These are phyloP conservation scores for Carlito syrichta DNA, from an alignment of 2,113 vertebrate genomes.

Conservation along the genomic window DNA sequence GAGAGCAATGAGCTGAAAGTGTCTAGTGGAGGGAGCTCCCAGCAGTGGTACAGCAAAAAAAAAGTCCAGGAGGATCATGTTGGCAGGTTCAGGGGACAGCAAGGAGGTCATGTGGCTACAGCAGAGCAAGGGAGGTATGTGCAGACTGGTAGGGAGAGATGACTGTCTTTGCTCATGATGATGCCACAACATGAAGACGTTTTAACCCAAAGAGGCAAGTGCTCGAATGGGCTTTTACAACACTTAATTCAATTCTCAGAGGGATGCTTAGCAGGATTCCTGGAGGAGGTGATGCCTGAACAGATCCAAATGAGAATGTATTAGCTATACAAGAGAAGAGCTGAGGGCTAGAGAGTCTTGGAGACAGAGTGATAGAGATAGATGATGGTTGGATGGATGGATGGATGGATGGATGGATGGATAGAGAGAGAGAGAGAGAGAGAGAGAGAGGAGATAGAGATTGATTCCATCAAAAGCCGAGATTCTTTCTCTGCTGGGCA, in stretches of 20 bases:
- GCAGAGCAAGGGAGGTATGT: rapidly evolving
- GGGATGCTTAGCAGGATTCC: neutral
- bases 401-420: too few species aligned
- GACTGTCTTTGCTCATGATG: neutral
- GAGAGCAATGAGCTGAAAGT: neutral
- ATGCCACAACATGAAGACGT: neutral
- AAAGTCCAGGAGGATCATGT: neutral
- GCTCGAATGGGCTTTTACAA: neutral
- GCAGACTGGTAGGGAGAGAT: neutral
- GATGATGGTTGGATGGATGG: too few species aligned
- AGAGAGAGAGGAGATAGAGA: neutral
- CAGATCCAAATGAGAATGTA: neutral
- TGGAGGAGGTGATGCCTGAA: neutral
- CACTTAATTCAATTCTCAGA: neutral
- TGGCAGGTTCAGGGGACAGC: neutral
- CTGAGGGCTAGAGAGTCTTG: neutral
- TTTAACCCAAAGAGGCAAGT: neutral
- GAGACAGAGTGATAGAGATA: too few species aligned
- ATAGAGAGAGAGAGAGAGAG: neutral
- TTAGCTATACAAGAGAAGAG: neutral
- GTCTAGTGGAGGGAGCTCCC: neutral
- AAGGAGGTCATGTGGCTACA: neutral
- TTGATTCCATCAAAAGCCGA: neutral
- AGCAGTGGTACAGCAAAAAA: neutral
- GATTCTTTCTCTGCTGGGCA: neutral